A percentile compares a stretch with the other conserved stretches of the same genome.
Evolutionary conservation across 2,888 invertebrate species (phyloP).

Genomic region (Philaethria dido): DNA sequence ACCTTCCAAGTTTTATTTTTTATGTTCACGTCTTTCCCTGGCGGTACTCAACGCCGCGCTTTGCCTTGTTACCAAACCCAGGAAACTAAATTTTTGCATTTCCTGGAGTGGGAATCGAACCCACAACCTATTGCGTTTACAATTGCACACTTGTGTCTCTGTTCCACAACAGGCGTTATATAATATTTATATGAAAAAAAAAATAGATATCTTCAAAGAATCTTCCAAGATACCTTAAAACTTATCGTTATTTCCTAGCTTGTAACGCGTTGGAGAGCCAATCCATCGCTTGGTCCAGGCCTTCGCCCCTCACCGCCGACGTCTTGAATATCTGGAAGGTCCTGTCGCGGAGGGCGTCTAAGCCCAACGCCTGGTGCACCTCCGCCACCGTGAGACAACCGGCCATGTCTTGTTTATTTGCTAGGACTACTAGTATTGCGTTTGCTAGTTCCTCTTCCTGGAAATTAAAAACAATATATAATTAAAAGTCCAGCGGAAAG

Average conservation of each 20-base stretch:
- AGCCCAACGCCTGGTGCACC: conserved; percentile 97
- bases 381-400: conserved; percentile 98
- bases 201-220: not conserved
- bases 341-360: conserved; percentile 97
- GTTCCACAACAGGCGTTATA: too few species aligned
- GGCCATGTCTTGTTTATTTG: conserved; percentile 99
- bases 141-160: too few species aligned
- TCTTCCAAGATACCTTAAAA: conserved; percentile 25
- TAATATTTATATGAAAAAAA: too few species aligned
- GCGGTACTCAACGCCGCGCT: too few species aligned
- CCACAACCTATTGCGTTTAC: too few species aligned
- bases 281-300: conserved; percentile 99
- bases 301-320: conserved; percentile 98
- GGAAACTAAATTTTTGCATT: too few species aligned
- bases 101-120: too few species aligned
- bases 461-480: conserved; percentile 29
- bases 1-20: too few species aligned
- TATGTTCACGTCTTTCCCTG: too few species aligned
- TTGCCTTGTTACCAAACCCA: too few species aligned
- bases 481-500: too few species aligned
- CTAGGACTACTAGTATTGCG: conserved; percentile 97
- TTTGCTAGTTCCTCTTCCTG: conserved; percentile 98
- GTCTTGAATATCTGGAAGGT: conserved; percentile 99
- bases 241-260: conserved; percentile 90
- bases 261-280: conserved; percentile 97